phyloP scores from a whole-genome alignment of 1,140 invertebrate species.

The Matsumurasca onukii region DNA sequence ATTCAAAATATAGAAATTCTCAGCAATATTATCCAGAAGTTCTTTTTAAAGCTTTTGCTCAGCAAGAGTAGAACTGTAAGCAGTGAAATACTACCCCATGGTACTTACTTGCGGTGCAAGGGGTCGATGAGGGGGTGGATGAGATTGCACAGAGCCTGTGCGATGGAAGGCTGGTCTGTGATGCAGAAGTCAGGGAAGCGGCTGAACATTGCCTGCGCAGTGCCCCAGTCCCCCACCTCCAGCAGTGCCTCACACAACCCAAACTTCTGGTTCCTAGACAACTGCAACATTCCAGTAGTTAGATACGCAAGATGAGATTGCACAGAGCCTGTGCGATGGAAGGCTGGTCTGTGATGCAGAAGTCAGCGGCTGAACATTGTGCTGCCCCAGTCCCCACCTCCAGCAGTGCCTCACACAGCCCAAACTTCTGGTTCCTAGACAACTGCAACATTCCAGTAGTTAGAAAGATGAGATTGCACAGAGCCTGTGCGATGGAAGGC shows the following conservation, averaged over 20 bases:
- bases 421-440: slow-evolving; percentile 89
- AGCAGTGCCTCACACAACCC: slow-evolving; percentile 87
- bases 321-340: slow-evolving; percentile 79
- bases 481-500: slow-evolving; percentile 73
- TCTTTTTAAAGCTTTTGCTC: too few species aligned
- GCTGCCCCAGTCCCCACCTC: slow-evolving; percentile 89
- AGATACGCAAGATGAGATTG: too few species aligned
- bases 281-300: too few species aligned
- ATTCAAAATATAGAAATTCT: too few species aligned
- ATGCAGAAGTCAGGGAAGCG: slow-evolving; percentile 81
- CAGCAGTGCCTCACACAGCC: slow-evolving; percentile 85
- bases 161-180: slow-evolving; percentile 76
- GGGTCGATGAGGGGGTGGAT: slow-evolving; percentile 86
- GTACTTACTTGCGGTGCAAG: slow-evolving; percentile 74
- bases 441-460: too few species aligned
- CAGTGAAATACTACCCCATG: too few species aligned
- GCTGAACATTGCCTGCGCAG: slow-evolving; percentile 75
- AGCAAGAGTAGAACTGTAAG: too few species aligned
- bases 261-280: slow-evolving; percentile 89
- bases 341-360: slow-evolving; percentile 73
- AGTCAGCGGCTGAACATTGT: slow-evolving; percentile 69
- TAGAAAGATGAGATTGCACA: too few species aligned
- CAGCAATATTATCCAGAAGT: too few species aligned
- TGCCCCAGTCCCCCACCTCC: slow-evolving; percentile 87
- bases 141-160: slow-evolving; percentile 74